phyloP scores from a whole-genome alignment of 2,113 vertebrate species.

The Pelobates fuscus region DNA sequence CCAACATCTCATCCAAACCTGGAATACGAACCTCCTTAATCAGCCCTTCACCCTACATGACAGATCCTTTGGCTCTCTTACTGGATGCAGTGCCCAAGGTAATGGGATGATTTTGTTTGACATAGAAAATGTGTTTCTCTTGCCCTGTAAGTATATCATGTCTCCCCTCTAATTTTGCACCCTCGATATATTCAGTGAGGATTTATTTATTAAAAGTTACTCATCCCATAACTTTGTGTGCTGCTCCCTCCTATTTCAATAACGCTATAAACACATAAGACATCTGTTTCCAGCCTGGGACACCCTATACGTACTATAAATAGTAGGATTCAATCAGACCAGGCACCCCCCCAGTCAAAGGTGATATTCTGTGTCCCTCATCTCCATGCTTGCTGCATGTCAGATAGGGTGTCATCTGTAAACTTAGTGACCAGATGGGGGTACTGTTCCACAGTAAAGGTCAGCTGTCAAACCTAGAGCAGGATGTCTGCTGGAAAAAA shows the following conservation, averaged over 20 bases:
- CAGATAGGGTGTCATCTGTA: background rate
- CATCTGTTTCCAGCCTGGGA: background rate
- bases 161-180: background rate
- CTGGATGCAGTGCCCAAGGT: rapidly evolving
- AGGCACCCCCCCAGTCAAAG: background rate
- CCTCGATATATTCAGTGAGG: background rate
- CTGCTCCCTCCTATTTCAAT: background rate
- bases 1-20: constrained; percentile 22
- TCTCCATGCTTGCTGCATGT: background rate
- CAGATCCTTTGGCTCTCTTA: constrained; percentile 26
- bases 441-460: background rate
- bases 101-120: background rate
- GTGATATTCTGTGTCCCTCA: background rate
- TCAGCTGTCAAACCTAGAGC: no score
- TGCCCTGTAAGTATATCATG: no score
- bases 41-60: constrained; percentile 22
- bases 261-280: background rate
- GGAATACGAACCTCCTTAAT: constrained; percentile 15
- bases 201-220: background rate
- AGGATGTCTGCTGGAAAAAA: no score
- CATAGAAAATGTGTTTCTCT: background rate
- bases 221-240: background rate
- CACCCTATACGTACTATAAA: constrained; percentile 25
- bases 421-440: background rate
- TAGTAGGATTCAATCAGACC: background rate